Evolutionary conservation across 1,140 invertebrate species (phyloP).

Genomic region (Leucophenga varia): DNA sequence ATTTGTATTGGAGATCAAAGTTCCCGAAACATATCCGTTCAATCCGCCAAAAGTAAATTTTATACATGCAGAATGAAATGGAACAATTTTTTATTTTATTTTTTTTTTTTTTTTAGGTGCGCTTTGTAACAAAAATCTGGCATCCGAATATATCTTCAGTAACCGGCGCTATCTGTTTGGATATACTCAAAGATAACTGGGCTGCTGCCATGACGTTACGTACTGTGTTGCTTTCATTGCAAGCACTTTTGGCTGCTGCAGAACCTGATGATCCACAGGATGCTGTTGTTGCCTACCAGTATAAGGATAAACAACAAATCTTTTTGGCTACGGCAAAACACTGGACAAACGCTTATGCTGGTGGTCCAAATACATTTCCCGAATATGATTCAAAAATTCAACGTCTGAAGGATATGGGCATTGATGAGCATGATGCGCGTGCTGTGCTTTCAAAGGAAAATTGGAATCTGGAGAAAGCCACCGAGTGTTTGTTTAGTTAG

Average conservation of each 20-base stretch:
- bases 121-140: slow-evolving; percentile 98
- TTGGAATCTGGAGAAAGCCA: slow-evolving; percentile 87
- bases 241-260: slow-evolving; percentile 87
- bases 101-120: slow-evolving; percentile 62
- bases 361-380: slow-evolving; percentile 71
- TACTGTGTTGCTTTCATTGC: slow-evolving; percentile 90
- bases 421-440: slow-evolving; percentile 78
- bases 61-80: not conserved
- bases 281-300: slow-evolving; percentile 96
- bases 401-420: slow-evolving; percentile 83
- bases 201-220: slow-evolving; percentile 98
- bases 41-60: slow-evolving; percentile 93
- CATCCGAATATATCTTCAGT: slow-evolving; percentile 99
- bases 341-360: slow-evolving; percentile 95
- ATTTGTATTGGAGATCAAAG: slow-evolving; percentile 94
- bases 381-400: slow-evolving; percentile 83
- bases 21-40: slow-evolving; percentile 99
- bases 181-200: slow-evolving; percentile 99
- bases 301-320: slow-evolving; percentile 83
- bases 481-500: slow-evolving; percentile 88
- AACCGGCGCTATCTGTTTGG: slow-evolving; percentile 97
- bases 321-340: slow-evolving; percentile 88
- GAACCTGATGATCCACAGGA: slow-evolving; percentile 97
- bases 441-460: slow-evolving; percentile 85
- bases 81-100: not conserved